Base-by-base conservation (phyloP, 23 tunicate species). In the Styela clava region DNA sequence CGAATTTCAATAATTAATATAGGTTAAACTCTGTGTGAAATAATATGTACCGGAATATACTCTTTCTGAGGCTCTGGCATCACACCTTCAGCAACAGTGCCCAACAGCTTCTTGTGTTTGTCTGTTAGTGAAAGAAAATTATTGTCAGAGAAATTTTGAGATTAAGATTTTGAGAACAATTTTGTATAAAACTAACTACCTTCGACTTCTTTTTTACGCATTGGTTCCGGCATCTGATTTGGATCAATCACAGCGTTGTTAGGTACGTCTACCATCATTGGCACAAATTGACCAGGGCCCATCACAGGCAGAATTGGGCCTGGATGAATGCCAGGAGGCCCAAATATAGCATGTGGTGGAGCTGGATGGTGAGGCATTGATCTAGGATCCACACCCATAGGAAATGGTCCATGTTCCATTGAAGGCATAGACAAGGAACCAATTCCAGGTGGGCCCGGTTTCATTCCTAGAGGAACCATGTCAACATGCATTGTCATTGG, bases 341-440 rank as follows among this genome's bases (percentile, higher is more conserved):
- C 12, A 7, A 44, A 5, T 5, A 5, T 7, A 12, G 56, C 9
- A 44, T 5, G 56, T 12, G 12, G 7, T 44, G 56, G 56, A 5
- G 56, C 56, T 5, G 56, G 56, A 3, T 18, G 16, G 30, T 65
- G 70, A 27, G 18, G 9, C 70, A 65, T 65, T 16, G 31, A 24
- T 65, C 30, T 24, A 3, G 16, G 77, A 27, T 7, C 35, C 34
- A 32, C 2, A 71, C 7, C 34, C 35, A 71, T 71, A 71, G 77
- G 77, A 71, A 16, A 7, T 21, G 37, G 77, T 35, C 77, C 77
- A 3, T 35, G 77, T 21, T 32, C 34, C 35, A 71, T 71, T 20
- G 20, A 16, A 16, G 73, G 73, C 16, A 16, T 16, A 56, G 20
- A 56, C 63, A 56, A 18, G 20, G 63, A 20, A 56, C 20, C 63